A percentile compares a stretch with the other conserved stretches of the same genome.
Conservation (phyloP, 2,888 invertebrate genomes). For the Chloroclysta siterata region DNA sequence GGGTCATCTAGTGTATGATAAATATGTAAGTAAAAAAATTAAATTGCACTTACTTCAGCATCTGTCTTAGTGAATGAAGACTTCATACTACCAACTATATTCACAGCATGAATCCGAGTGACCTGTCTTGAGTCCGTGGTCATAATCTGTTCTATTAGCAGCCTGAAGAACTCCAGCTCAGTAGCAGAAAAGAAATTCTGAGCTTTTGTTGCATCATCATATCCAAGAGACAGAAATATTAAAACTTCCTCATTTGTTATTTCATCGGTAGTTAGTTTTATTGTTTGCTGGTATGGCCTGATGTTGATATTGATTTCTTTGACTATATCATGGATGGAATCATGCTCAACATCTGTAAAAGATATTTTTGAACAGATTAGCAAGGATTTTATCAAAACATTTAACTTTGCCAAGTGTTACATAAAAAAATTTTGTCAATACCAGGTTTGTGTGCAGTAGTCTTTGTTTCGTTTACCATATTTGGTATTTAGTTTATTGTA, state of each 20-base stretch:
- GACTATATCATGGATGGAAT: slow-evolving; percentile 56
- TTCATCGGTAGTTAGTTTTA: slow-evolving; percentile 71
- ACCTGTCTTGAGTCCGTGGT: slow-evolving; percentile 69
- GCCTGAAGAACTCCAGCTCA: slow-evolving; percentile 73
- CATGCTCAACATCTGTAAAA: slow-evolving; percentile 54
- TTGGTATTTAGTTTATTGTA: too few species aligned
- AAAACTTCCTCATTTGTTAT: slow-evolving; percentile 66
- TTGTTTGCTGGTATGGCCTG: slow-evolving; percentile 64
- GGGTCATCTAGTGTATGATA: too few species aligned
- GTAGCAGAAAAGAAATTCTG: slow-evolving; percentile 68
- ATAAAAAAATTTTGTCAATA: too few species aligned
- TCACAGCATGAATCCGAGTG: slow-evolving; percentile 68
- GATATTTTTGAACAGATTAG: not conserved
- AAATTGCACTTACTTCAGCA: slow-evolving; percentile 64
- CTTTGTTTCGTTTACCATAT: too few species aligned
- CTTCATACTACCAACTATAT: slow-evolving; percentile 69
- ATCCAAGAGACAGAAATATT: slow-evolving; percentile 68
- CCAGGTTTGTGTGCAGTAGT: too few species aligned
- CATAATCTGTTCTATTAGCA: slow-evolving; percentile 73
- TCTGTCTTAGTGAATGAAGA: slow-evolving; percentile 66
- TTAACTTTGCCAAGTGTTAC: too few species aligned
- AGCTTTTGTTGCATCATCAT: slow-evolving; percentile 70
- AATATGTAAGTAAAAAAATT: too few species aligned
- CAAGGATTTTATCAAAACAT: too few species aligned
- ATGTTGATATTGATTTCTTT: slow-evolving; percentile 69